These are phyloP conservation scores for Tanaodytes sp. DNA, from an alignment of 2,888 invertebrate species.

Conservation along the genomic window DNA sequence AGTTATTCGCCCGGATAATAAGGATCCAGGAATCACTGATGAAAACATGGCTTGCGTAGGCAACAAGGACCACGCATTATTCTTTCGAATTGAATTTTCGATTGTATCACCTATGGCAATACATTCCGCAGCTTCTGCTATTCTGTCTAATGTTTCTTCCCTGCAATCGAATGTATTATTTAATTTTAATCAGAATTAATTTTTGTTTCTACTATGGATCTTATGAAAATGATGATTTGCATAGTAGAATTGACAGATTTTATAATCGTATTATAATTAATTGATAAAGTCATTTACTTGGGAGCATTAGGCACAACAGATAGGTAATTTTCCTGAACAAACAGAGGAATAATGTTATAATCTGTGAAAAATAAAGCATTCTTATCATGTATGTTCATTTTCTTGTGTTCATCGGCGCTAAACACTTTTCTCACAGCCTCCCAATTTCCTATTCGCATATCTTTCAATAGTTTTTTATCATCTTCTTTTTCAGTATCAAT, in stretches of 20 bases:
- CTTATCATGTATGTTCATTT: slow-evolving; percentile 86
- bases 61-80: slow-evolving; percentile 89
- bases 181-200: neutral
- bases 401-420: slow-evolving; percentile 83
- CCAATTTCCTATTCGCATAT: slow-evolving; percentile 93
- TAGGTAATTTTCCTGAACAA: slow-evolving; percentile 98
- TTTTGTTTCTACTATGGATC: neutral
- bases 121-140: slow-evolving; percentile 88
- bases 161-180: slow-evolving; percentile 65
- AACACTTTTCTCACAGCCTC: slow-evolving; percentile 94
- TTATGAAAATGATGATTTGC: neutral
- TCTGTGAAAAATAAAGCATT: slow-evolving; percentile 96
- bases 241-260: too few relatives aligned
- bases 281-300: too few relatives aligned
- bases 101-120: slow-evolving; percentile 90
- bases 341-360: slow-evolving; percentile 95
- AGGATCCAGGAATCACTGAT: slow-evolving; percentile 91
- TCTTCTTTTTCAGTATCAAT: slow-evolving; percentile 31
- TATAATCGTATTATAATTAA: too few relatives aligned
- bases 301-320: slow-evolving; percentile 84
- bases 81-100: slow-evolving; percentile 85
- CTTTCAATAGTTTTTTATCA: slow-evolving; percentile 77
- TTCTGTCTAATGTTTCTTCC: slow-evolving; percentile 77
- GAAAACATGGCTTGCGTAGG: slow-evolving; percentile 91
- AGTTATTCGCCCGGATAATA: slow-evolving; percentile 85